Base-by-base conservation (phyloP, 2,888 invertebrate species). In the Gymnosoma rotundatum region DNA sequence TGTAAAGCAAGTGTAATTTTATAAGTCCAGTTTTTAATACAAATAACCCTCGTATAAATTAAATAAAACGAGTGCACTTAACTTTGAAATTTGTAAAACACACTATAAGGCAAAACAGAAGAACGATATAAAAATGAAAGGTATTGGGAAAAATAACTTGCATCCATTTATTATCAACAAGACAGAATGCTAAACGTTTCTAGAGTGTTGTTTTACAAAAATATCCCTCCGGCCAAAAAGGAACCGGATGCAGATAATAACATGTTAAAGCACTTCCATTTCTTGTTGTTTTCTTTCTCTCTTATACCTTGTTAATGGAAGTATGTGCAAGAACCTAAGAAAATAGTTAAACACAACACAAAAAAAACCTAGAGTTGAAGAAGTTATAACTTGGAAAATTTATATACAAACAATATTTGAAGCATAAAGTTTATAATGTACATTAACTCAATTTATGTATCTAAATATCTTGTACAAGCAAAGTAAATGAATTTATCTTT, bases 161-260 rank as follows among this genome's bases (percentile, higher is more conserved):
- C 21, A 64, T 0, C 58, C 45, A 58, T 32, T 38, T 42, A 2
- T 21, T 56, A 38, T 5, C 8, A 38, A 52, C 32, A 45, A 36
- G 6, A 69, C 48, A 64, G 54, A 32, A 60, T 16, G 16, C 38
- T 48, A 64, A 70, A 36, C 52, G 25, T 16, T 50, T 36, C 32
- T 48, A 38, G 48, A 67, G 61, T 75, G 42, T 63, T 79, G 54
- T 56, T 72, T 4, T 61, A 20, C 16, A 38, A 58, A 83, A 56
- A 58, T 21, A 66, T 50, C 79, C 66, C 66, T 18, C 56, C 54
- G 80, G 80, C 76, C 58, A 50, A 72, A n/a, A 67, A 79, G 83
- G 66, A 83, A 79, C 66, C 83, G 83, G 83, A 83, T 83, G 64
- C 75, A 67, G 72, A 79, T 83, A 73, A 80, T 80, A 73, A 81